phyloP scores from a whole-genome alignment of 2,888 invertebrate species.

The Tuberolachnus salignus region DNA sequence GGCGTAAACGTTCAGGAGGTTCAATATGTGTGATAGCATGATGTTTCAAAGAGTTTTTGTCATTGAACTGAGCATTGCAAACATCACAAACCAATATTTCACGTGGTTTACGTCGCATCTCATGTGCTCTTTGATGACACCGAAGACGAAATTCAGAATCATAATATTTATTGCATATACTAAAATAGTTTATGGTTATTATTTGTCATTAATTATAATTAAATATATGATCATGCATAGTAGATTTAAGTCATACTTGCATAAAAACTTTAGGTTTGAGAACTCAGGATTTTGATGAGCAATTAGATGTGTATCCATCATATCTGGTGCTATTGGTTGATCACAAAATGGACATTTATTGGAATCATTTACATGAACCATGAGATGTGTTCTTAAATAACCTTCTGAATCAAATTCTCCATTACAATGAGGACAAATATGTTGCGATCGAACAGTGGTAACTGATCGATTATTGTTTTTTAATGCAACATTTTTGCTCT shows the following conservation, averaged over 20 bases:
- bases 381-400: constrained; percentile 52
- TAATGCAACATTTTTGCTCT: constrained; percentile 12
- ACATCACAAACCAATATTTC: constrained; percentile 40
- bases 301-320: constrained; percentile 53
- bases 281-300: constrained; percentile 53
- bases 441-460: constrained; percentile 12
- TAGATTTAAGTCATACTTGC: constrained; percentile 33
- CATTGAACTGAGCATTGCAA: constrained; percentile 48
- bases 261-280: constrained; percentile 49
- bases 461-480: constrained; percentile 21
- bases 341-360: constrained; percentile 54
- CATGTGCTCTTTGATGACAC: constrained; percentile 52
- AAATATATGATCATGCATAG: background rate
- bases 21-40: constrained; percentile 52
- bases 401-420: constrained; percentile 55
- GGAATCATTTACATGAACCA: constrained; percentile 45
- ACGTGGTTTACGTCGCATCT: constrained; percentile 52
- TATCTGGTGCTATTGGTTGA: constrained; percentile 50
- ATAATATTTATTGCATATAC: constrained; percentile 53
- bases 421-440: constrained; percentile 53
- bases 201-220: background rate
- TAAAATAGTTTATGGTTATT: constrained; percentile 22
- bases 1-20: constrained; percentile 51
- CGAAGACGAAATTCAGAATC: constrained; percentile 50
- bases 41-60: constrained; percentile 53